phyloP scores from a whole-genome alignment of 1,140 invertebrate genomes.

The Diabrotica virgifera region DNA sequence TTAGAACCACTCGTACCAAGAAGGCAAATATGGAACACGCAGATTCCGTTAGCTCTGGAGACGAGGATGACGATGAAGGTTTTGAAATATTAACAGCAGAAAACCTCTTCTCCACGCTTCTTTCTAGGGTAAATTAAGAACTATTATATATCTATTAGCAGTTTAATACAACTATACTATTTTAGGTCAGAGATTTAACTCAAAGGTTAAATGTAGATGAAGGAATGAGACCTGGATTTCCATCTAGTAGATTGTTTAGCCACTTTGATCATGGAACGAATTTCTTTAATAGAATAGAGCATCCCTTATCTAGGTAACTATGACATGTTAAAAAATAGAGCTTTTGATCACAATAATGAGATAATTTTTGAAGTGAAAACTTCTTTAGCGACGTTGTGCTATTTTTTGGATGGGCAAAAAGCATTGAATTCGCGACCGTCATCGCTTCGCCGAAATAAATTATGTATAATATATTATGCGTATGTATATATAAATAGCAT shows the following conservation, averaged over 20 bases:
- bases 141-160: not conserved
- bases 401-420: too few species aligned
- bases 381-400: too few species aligned
- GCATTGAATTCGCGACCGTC: too few species aligned
- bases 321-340: too few species aligned
- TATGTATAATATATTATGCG: too few species aligned
- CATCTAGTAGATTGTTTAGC: slow-evolving; percentile 53
- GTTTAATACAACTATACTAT: slow-evolving; percentile 8
- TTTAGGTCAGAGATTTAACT: slow-evolving; percentile 76
- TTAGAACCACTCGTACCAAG: slow-evolving; percentile 69
- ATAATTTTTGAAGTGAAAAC: too few species aligned
- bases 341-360: too few species aligned
- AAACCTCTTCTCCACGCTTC: slow-evolving; percentile 81
- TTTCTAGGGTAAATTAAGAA: slow-evolving; percentile 65
- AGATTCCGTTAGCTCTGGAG: slow-evolving; percentile 82
- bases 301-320: slow-evolving; percentile 40
- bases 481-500: too few species aligned
- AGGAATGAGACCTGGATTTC: slow-evolving; percentile 56
- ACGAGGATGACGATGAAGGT: slow-evolving; percentile 84
- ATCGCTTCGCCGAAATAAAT: too few species aligned
- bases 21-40: slow-evolving; percentile 63
- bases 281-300: slow-evolving; percentile 42
- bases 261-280: slow-evolving; percentile 46
- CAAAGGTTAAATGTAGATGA: slow-evolving; percentile 82
- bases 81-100: slow-evolving; percentile 88